Evolutionary conservation across 2,888 invertebrate species (phyloP), one percentile per base, ranked within the genome.

Genomic region (Drosophila recens): DNA sequence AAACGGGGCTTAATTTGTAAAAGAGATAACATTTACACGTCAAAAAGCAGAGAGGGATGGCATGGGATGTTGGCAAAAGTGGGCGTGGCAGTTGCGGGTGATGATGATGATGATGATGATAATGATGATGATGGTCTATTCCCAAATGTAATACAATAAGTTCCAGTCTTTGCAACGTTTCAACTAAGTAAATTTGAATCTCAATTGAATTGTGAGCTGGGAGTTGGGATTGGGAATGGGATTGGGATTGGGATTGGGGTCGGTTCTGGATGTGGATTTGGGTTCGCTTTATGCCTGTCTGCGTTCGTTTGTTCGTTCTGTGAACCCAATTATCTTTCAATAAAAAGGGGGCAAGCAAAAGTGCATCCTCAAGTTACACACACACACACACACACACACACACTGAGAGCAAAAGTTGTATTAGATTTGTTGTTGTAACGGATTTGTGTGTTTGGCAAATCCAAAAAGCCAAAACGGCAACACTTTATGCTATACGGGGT

Each of bases 291-390:
- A 84, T 87, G 90, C 83, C 82, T 90, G 87, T 89, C 89, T 90
- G 84, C 68, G 27, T 15, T 75, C 76, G 27, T 15, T 75, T 20
- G 27, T 15, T 75, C 76, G 27, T 15, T 75, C 76, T 74, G 69
- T 81, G 89, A 91, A 90, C 90, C 90, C 91, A 91, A 92, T 91
- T 92, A 92, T 88, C 86, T 91, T 90, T 82, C 89, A 90, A 91
- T 91, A 90, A 91, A 73, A 79, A 90, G 87, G 81, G 89, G 82
- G 68, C 80, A 84, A 58, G 62, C 67, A 87, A 89, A 84, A 87
- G 80, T 90, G 87, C 89, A 90, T 90, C 86, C 89, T 91, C 91
- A 90, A 87, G 87, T 91, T 91, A 91, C 91, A 91, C 76, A 64
- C 62, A 53, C 38, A 42, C 15, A 61, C 51, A 48, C 17, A 48